Conservation (phyloP, 1,140 invertebrate genomes). For the Drosophila punjabiensis region DNA sequence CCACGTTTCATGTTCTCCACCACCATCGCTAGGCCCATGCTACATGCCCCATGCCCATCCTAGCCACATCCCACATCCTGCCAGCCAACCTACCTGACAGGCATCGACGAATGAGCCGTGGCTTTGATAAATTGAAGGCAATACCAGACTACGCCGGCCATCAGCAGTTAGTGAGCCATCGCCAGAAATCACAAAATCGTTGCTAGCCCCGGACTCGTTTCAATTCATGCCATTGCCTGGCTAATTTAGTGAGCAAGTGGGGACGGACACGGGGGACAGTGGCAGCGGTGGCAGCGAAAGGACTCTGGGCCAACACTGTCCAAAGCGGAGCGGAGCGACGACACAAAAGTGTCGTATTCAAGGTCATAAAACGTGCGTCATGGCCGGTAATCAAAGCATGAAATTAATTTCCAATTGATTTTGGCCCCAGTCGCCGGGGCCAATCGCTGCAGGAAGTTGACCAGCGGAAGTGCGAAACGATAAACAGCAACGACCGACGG, state of each 20-base stretch:
- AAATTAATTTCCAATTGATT: conserved; percentile 84
- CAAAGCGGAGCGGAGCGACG: conserved; percentile 33
- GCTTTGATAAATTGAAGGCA: conserved; percentile 80
- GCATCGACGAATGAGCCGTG: conserved; percentile 73
- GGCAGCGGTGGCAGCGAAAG: conserved; percentile 5
- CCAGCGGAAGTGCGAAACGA: conserved; percentile 82
- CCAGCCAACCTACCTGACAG: conserved; percentile 56
- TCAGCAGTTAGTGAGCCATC: conserved; percentile 60
- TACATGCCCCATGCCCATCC: neutral
- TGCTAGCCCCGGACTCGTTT: conserved; percentile 53
- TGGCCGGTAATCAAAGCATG: conserved; percentile 83
- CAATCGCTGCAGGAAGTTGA: conserved; percentile 82
- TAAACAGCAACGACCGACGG: conserved; percentile 68
- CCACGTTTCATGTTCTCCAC: conserved; percentile 23
- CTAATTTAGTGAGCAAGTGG: conserved; percentile 81
- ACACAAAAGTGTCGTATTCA: conserved; percentile 81
- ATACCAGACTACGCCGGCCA: conserved; percentile 48
- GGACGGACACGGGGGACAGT: conserved; percentile 49
- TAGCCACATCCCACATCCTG: conserved; percentile 5
- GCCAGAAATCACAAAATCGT: conserved; percentile 28
- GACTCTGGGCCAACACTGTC: conserved; percentile 13
- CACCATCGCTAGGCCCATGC: neutral
- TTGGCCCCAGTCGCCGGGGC: conserved; percentile 66
- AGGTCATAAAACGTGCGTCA: conserved; percentile 83
- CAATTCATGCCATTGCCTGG: conserved; percentile 81